Evolutionary conservation across 2,888 invertebrate species (phyloP).

Genomic region (Protophormia terraenovae): DNA sequence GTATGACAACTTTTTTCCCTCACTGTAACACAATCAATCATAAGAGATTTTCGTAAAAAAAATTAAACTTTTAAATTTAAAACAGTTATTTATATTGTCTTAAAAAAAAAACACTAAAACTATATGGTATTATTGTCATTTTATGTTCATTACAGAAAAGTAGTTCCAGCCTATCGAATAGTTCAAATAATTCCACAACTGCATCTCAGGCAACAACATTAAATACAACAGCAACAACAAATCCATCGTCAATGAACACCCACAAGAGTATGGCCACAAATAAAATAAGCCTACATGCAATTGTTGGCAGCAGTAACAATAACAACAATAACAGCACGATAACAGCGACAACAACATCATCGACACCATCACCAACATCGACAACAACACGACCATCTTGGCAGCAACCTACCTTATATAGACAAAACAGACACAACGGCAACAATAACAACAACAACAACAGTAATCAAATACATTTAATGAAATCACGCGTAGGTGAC

Average conservation of each 20-base stretch:
- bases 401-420: conserved; percentile 77
- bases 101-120: conserved; percentile 25
- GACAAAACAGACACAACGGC: conserved; percentile 69
- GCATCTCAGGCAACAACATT: conserved; percentile 64
- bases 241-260: conserved; percentile 73
- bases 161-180: conserved; percentile 79
- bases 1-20: background rate
- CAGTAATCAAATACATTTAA: conserved; percentile 70
- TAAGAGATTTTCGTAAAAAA: background rate
- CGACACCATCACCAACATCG: conserved; percentile 68
- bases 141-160: conserved; percentile 75
- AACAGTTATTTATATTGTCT: conserved; percentile 29
- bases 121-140: background rate
- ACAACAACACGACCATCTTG: conserved; percentile 72
- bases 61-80: background rate
- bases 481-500: conserved; percentile 75
- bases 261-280: conserved; percentile 75
- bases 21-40: conserved; percentile 29
- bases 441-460: conserved; percentile 68
- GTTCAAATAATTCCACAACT: conserved; percentile 75
- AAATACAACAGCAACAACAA: conserved; percentile 67
- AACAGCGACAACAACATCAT: conserved; percentile 70
- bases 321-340: conserved; percentile 55
- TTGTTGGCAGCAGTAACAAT: conserved; percentile 74
- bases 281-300: conserved; percentile 80